Conservation (phyloP, 2,888 invertebrate genomes). For the Nematopogon swammerdamellus region DNA sequence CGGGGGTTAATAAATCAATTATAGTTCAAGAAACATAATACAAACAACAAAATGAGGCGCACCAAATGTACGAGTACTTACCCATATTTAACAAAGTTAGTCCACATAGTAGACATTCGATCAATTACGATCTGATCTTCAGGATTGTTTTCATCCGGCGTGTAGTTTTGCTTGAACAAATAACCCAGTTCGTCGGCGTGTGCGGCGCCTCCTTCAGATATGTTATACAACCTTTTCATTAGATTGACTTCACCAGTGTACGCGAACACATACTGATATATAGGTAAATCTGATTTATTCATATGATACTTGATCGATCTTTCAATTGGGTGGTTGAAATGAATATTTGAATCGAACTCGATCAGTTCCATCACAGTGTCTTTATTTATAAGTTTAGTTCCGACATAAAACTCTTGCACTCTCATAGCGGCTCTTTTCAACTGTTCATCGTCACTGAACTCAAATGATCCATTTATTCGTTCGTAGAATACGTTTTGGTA, state of each 20-base stretch:
- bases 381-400: background rate
- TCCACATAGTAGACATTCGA: conserved; percentile 32
- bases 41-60: no score
- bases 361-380: background rate
- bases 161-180: conserved; percentile 18
- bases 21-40: no score
- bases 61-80: no score
- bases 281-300: conserved; percentile 15
- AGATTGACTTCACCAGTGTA: conserved; percentile 23
- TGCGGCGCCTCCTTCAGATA: conserved; percentile 15
- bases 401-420: background rate
- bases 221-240: conserved; percentile 12
- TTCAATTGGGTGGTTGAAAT: conserved; percentile 21
- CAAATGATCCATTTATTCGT: background rate
- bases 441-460: conserved; percentile 5
- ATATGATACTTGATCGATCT: conserved; percentile 21
- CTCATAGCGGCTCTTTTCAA: background rate
- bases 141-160: conserved; percentile 10
- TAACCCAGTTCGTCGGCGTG: conserved; percentile 31
- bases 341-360: conserved; percentile 13
- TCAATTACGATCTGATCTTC: conserved; percentile 25
- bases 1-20: no score
- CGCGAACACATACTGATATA: conserved; percentile 29
- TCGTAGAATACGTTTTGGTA: background rate
- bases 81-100: conserved; percentile 35